Conservation (phyloP, 2,113 vertebrate species). For the Platanista minor region DNA sequence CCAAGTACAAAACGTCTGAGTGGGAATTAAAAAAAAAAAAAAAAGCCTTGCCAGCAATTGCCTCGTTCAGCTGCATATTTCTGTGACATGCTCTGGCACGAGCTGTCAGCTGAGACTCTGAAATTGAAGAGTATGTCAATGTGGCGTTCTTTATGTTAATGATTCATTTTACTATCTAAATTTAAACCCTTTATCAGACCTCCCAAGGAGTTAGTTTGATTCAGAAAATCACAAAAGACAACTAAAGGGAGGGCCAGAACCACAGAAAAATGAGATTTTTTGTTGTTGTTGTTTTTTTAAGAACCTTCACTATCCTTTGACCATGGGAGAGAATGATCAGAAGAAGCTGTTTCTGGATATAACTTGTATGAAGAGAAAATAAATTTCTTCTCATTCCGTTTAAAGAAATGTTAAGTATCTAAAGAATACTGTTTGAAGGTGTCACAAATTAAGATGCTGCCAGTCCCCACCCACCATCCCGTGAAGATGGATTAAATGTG, state of each 20-base stretch:
- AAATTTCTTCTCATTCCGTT: background rate
- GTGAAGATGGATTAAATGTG: background rate
- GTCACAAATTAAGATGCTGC: background rate
- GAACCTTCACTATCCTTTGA: background rate
- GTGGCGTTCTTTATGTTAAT: background rate
- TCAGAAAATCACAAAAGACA: slow-evolving; percentile 45
- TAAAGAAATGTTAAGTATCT: background rate
- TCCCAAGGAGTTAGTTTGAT: background rate
- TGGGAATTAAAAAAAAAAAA: slow-evolving; percentile 9
- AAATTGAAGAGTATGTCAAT: background rate
- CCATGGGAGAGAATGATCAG: background rate
- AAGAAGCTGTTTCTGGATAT: background rate
- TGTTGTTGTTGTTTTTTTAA: too few species aligned
- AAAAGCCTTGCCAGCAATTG: background rate
- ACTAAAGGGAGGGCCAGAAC: slow-evolving; percentile 7
- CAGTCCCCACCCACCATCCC: too few species aligned
- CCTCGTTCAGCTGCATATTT: background rate
- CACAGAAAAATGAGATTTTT: slow-evolving; percentile 13
- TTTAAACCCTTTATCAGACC: slow-evolving; percentile 10
- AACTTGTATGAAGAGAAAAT: slow-evolving; percentile 18
- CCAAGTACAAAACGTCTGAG: slow-evolving; percentile 46
- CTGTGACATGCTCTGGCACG: background rate
- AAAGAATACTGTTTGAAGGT: background rate
- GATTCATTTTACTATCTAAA: slow-evolving; percentile 27
- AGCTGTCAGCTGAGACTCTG: background rate